A percentile compares a stretch with the other conserved stretches of the same genome.
These are phyloP conservation scores for Calliscelio sp. DNA, from an alignment of 2,888 invertebrate genomes.

Conservation along the genomic window DNA sequence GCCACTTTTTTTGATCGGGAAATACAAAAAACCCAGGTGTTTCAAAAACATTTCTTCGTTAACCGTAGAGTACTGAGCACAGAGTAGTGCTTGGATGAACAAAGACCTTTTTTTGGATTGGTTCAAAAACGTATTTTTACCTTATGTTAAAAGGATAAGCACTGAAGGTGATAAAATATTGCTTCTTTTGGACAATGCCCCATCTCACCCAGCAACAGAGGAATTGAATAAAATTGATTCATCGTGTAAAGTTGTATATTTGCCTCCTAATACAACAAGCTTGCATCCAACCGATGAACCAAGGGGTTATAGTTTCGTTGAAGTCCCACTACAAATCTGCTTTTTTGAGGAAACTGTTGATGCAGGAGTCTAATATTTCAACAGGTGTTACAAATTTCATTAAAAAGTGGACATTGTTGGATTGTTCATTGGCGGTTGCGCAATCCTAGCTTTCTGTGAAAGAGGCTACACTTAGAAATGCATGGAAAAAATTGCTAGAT, in stretches of 20 bases:
- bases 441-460: not conserved
- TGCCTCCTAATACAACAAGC: constrained; percentile 40
- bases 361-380: too few species aligned
- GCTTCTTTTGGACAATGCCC: constrained; percentile 46
- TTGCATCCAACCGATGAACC: constrained; percentile 49
- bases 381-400: not conserved
- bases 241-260: constrained; percentile 24
- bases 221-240: constrained; percentile 40
- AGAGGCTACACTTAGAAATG: not conserved
- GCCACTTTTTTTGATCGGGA: constrained; percentile 6
- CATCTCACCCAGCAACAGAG: constrained; percentile 39
- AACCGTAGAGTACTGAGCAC: constrained; percentile 68
- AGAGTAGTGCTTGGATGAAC: constrained; percentile 78
- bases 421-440: not conserved
- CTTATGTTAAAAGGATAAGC: constrained; percentile 41
- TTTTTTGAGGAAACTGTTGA: not conserved
- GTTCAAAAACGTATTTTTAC: constrained; percentile 62
- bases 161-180: not conserved
- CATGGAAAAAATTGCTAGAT: not conserved
- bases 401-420: not conserved
- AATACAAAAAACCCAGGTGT: constrained; percentile 67
- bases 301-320: constrained; percentile 31
- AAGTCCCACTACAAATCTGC: not conserved
- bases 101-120: constrained; percentile 33
- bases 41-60: constrained; percentile 70